These are phyloP conservation scores for Vultur gryphus DNA, from an alignment of 2,797 vertebrate species.

Conservation along the genomic window DNA sequence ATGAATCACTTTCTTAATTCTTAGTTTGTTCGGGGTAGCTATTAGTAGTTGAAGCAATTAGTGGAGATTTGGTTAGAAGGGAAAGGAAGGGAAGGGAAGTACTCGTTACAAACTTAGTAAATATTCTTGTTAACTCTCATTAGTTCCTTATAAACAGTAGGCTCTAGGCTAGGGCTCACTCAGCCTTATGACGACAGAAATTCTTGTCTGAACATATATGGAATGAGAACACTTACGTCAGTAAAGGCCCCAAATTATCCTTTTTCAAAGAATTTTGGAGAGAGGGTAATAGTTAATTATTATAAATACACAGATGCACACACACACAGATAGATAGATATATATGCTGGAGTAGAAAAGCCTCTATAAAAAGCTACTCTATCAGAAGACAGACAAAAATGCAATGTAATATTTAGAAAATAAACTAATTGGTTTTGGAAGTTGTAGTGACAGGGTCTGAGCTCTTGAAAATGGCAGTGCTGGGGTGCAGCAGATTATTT, in stretches of 20 bases:
- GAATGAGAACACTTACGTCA: background rate
- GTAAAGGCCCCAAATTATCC: background rate
- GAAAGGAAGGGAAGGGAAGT: background rate
- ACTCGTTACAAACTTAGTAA: background rate
- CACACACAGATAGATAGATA: accelerated
- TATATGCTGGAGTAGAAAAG: background rate
- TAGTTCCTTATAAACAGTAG: background rate
- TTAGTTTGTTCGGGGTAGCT: background rate
- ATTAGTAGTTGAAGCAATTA: slow-evolving; percentile 4
- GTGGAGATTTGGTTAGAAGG: background rate
- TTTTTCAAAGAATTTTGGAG: background rate
- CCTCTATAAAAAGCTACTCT: background rate
- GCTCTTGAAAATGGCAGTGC: background rate
- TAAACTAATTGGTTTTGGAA: background rate
- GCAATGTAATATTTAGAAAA: background rate
- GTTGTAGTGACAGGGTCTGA: background rate
- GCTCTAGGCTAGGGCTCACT: background rate
- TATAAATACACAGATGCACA: background rate
- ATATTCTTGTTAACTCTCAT: background rate
- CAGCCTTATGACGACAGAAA: background rate
- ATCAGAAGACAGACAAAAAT: background rate
- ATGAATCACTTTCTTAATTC: background rate
- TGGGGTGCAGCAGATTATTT: background rate
- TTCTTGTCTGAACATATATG: background rate
- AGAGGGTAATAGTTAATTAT: background rate